Base-by-base conservation (phyloP, 2,888 invertebrate species). In the Tachina grossa region DNA sequence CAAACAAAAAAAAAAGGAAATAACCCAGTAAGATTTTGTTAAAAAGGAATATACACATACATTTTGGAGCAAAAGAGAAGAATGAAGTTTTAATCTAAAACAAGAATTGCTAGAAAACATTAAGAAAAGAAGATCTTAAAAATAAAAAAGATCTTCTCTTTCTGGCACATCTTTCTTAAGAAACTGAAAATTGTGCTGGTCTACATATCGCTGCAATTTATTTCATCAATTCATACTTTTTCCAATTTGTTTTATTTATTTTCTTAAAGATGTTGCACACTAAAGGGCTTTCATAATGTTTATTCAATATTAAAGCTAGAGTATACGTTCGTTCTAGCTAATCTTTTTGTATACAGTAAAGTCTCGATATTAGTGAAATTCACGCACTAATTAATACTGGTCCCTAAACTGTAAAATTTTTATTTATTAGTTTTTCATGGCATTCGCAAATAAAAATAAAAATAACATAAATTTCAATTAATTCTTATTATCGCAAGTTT, bases 161-260 rank as follows among this genome's bases (percentile, higher is more conserved):
- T 31, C 6, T 31, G 5, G 31, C 31, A 31, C 5, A 31, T 5
- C 5, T 31, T 31, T 31, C 31, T 31, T 31, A 5, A 31, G 6
- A 31, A 31, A 31, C 31, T 31, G 5, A 0, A 6, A 55, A 13
- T 19, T 19, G 57, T 57, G 57, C 66, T 55, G 39, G n/a, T 77
- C 22, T 14, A 31, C 31, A 43, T n/a, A n/a, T 55, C 57, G 9
- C 53, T 57, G 16, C 39, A 51, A 41, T 45, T 72, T 53, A 77
- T 68, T 83, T 83, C 83, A 83, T 65, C 72, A 63, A 72, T 77
- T 77, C 39, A 31, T 31, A 31, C 6, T 31, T 31, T 31, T 31
- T 51, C 19, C 13, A 16, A 49, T 43, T 65, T 65, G 19, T 16
- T 74, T 45, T 74, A 49, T 16, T 68, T 61, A 49, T 16, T 68